Conservation (phyloP, 1,140 invertebrate genomes). For the Acyrthosiphon pisum region DNA sequence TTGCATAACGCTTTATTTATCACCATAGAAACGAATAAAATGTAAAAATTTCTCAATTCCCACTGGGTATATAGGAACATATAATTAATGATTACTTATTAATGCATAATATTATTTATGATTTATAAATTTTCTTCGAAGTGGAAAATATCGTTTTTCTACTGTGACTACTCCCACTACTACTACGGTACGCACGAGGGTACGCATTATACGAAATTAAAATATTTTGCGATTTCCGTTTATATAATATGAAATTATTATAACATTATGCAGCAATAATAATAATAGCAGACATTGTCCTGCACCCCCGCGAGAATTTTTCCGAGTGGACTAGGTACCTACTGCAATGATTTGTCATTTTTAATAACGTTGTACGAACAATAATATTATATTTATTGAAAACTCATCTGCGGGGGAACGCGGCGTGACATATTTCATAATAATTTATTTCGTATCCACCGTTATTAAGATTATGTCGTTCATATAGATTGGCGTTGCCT, state of each 20-base stretch:
- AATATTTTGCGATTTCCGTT: not conserved
- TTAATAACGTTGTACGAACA: too few species aligned
- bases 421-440: not conserved
- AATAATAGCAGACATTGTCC: not conserved
- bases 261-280: not conserved
- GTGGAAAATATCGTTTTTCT: not conserved
- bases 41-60: too few species aligned
- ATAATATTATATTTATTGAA: not conserved
- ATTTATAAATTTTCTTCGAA: too few species aligned
- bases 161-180: not conserved
- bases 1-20: too few species aligned
- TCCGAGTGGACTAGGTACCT: not conserved
- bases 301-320: not conserved
- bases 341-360: too few species aligned
- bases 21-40: too few species aligned
- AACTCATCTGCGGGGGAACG: not conserved
- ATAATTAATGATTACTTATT: too few species aligned
- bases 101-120: too few species aligned
- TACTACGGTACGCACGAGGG: not conserved
- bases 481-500: not conserved
- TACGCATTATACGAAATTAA: not conserved
- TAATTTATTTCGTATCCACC: not conserved
- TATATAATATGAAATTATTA: not conserved
- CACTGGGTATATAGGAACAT: too few species aligned
- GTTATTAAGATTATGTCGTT: not conserved